A percentile compares a stretch with the other conserved stretches of the same genome.
phyloP scores from a whole-genome alignment of 1,140 invertebrate species.

The Achroia grisella region DNA sequence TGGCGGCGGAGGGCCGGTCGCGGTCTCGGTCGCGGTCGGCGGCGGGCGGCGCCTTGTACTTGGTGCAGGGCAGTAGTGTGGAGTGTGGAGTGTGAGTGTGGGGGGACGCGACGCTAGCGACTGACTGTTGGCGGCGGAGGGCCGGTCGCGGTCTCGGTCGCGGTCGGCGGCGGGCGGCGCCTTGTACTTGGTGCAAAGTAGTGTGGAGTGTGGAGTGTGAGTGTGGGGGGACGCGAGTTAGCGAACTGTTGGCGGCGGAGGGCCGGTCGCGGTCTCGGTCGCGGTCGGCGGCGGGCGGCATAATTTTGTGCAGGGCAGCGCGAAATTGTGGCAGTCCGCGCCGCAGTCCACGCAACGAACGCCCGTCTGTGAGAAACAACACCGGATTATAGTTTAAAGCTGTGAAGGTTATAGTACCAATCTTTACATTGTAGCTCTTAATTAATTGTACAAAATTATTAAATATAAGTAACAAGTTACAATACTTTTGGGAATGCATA shows the following conservation, averaged over 20 bases:
- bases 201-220: not conserved
- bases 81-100: not conserved
- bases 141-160: slow-evolving; percentile 66
- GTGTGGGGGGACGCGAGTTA: no score
- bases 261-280: slow-evolving; percentile 66
- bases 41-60: slow-evolving; percentile 84
- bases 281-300: slow-evolving; percentile 79
- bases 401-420: no score
- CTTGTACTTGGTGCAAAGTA: slow-evolving; percentile 83
- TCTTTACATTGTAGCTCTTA: no score
- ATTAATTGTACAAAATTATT: no score
- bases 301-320: slow-evolving; percentile 95
- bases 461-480: no score
- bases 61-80: slow-evolving; percentile 78
- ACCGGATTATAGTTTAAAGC: no score
- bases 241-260: slow-evolving; percentile 42
- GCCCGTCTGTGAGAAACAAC: slow-evolving; percentile 74
- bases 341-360: slow-evolving; percentile 94
- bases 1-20: slow-evolving; percentile 33
- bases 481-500: no score
- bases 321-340: slow-evolving; percentile 95
- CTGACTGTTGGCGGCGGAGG: slow-evolving; percentile 41
- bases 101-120: no score
- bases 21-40: slow-evolving; percentile 78
- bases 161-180: slow-evolving; percentile 80